Evolutionary conservation across 2,797 vertebrate genomes (phyloP).

Genomic region (Myotis findleyi): DNA sequence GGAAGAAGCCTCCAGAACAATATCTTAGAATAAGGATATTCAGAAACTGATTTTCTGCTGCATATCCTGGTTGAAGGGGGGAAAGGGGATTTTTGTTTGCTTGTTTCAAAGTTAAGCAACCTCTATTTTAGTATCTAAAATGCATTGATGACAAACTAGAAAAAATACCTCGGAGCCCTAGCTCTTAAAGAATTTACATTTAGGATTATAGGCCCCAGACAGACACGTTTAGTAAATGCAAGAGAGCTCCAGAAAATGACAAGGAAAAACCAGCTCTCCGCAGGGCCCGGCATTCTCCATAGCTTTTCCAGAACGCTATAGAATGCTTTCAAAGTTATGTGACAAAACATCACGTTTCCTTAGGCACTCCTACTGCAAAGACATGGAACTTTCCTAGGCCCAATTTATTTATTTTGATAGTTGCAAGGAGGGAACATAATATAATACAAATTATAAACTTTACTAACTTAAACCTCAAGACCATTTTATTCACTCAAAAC

Average conservation of each 20-base stretch:
- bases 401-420: not conserved
- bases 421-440: not conserved
- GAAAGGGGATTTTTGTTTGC: not conserved
- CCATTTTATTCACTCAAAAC: conserved; percentile 15
- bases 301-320: not conserved
- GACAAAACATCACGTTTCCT: not conserved
- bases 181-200: not conserved
- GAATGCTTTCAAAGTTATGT: not conserved
- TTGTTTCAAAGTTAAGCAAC: not conserved
- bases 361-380: not conserved
- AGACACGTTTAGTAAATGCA: not conserved
- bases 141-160: not conserved
- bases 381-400: not conserved
- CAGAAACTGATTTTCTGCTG: not conserved
- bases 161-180: not conserved
- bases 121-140: not conserved
- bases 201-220: not conserved
- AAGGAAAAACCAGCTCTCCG: not conserved
- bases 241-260: not conserved
- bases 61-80: not conserved
- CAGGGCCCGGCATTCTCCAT: not conserved
- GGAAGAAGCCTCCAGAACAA: not conserved
- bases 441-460: not conserved
- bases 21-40: not conserved
- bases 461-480: not conserved